Percentiles rank a stretch among this genome's conserved stretches.
phyloP scores from a whole-genome alignment of 2,888 invertebrate species.

The Aphodius sticticus region DNA sequence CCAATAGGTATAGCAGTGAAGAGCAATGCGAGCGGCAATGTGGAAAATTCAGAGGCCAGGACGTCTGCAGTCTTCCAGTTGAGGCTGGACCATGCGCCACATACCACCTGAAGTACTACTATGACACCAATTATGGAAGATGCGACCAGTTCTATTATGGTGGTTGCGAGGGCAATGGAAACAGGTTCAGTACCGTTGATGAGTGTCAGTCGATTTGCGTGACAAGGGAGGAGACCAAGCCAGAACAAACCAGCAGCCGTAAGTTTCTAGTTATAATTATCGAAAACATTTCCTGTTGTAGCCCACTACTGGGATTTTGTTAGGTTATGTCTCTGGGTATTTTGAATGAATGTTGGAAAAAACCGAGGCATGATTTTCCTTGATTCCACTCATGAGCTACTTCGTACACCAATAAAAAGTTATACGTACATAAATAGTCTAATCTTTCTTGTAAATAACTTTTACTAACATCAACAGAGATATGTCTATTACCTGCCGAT shows the following conservation, averaged over 20 bases:
- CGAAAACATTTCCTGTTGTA: too few relatives aligned
- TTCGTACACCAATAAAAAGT: background rate
- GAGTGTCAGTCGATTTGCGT: conserved; percentile 80
- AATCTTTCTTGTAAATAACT: background rate
- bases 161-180: conserved; percentile 86
- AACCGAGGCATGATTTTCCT: too few relatives aligned
- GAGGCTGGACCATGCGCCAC: conserved; percentile 78
- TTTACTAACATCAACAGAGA: conserved; percentile 57
- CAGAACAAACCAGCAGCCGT: conserved; percentile 53
- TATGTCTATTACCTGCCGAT: conserved; percentile 71
- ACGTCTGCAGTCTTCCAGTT: conserved; percentile 73
- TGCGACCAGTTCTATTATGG: conserved; percentile 80
- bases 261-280: conserved; percentile 33
- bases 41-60: conserved; percentile 74
- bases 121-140: conserved; percentile 65
- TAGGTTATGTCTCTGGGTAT: too few relatives aligned
- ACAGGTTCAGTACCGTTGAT: conserved; percentile 77
- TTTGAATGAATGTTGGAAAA: too few relatives aligned
- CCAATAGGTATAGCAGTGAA: conserved; percentile 76
- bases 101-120: conserved; percentile 74
- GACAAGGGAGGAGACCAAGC: conserved; percentile 65
- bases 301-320: too few relatives aligned
- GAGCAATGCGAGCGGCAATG: conserved; percentile 83
- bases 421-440: background rate
- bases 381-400: background rate